phyloP scores from a whole-genome alignment of 2,797 vertebrate genomes.

The Parotocinclus haroldoi region DNA sequence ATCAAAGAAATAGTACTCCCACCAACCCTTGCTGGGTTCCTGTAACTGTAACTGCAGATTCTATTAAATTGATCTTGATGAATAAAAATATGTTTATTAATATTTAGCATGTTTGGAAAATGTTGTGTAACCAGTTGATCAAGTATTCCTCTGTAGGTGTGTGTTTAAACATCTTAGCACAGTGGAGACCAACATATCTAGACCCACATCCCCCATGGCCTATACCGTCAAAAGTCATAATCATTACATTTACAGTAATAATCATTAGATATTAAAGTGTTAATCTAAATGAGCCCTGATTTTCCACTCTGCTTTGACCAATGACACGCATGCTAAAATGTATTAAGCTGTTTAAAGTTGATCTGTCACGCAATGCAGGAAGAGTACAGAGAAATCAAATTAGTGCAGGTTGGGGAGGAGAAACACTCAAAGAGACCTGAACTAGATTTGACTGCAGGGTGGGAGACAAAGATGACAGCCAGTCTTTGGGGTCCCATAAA shows the following conservation, averaged over 20 bases:
- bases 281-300: constrained; percentile 63
- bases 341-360: constrained; percentile 32
- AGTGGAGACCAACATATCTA: constrained; percentile 17
- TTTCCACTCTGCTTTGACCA: constrained; percentile 53
- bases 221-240: constrained; percentile 57
- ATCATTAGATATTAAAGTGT: constrained; percentile 64
- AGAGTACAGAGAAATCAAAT: neutral
- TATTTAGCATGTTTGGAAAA: no score
- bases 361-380: constrained; percentile 36
- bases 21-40: no score
- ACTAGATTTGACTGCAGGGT: constrained; percentile 20
- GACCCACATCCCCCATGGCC: constrained; percentile 13
- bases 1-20: no score
- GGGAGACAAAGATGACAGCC: constrained; percentile 35
- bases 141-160: neutral
- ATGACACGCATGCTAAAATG: constrained; percentile 40
- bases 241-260: constrained; percentile 69
- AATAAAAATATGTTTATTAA: no score
- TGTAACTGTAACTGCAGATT: no score
- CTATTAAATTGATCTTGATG: no score
- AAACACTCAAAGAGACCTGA: constrained; percentile 20
- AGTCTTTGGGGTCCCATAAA: constrained; percentile 40
- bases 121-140: neutral
- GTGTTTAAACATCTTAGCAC: constrained; percentile 23
- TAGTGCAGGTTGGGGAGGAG: neutral